Percentiles rank a stretch among this genome's conserved stretches.
These are phyloP conservation scores for Sorex maritimensis DNA, from an alignment of 2,797 vertebrate species.

Conservation along the genomic window DNA sequence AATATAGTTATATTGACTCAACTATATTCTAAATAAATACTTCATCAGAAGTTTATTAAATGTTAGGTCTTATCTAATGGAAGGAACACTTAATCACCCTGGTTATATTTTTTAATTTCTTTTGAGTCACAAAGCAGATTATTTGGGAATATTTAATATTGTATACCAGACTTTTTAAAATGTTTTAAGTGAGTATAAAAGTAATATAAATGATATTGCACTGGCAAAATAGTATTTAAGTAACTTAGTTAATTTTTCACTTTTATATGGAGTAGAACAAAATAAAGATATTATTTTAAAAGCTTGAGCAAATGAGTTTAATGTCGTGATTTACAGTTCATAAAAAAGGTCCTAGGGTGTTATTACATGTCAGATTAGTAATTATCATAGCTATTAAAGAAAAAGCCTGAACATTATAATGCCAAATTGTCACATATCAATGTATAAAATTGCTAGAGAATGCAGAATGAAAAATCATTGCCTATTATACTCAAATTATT, in stretches of 20 bases:
- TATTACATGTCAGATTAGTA: constrained; percentile 15
- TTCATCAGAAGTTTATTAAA: constrained; percentile 66
- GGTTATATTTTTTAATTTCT: constrained; percentile 57
- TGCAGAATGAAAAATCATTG: constrained; percentile 70
- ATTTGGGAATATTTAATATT: constrained; percentile 31
- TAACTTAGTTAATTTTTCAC: not conserved
- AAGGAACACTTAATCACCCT: constrained; percentile 36
- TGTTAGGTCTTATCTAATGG: constrained; percentile 29
- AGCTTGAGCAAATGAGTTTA: constrained; percentile 29
- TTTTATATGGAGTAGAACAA: not conserved
- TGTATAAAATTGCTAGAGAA: constrained; percentile 54
- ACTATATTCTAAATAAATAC: constrained; percentile 73
- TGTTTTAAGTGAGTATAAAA: constrained; percentile 36
- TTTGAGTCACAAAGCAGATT: constrained; percentile 18
- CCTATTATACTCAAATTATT: constrained; percentile 69
- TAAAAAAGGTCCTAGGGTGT: not conserved
- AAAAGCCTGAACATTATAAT: constrained; percentile 54
- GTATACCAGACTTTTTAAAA: constrained; percentile 19
- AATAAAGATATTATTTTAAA: no score
- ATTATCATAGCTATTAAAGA: constrained; percentile 50
- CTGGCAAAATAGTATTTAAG: constrained; percentile 1
- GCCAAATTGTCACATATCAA: constrained; percentile 17
- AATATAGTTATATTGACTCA: constrained; percentile 62
- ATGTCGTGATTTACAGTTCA: not conserved
- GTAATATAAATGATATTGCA: constrained; percentile 17